Base-by-base conservation (phyloP, 2,113 vertebrate genomes). In the Toxotes jaculatrix region DNA sequence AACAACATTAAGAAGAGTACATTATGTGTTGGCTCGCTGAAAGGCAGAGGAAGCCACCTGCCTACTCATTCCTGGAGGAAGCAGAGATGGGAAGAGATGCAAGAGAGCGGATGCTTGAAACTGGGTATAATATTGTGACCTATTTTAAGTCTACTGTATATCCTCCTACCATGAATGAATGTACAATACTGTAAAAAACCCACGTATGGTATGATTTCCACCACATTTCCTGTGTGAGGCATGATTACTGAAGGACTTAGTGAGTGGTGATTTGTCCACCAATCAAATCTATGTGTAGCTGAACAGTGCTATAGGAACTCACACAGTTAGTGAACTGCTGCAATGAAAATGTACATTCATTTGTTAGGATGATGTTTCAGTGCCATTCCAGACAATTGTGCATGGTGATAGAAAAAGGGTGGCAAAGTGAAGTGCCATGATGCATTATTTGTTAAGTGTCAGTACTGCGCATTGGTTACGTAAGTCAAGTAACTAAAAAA, bases 51-150 rank as follows among this genome's bases (percentile, higher is more conserved):
- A 73, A 71, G 40, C 86, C 79, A 89, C 89, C 89, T 82, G 82
- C 87, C 89, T 82, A 84, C 87, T 82, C 82, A 60, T 82, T 66
- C 86, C 82, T 10, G 64, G 71, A 86, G 85, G 71, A 88, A 61
- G 53, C 23, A n/a, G 47, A 63, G 73, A 80, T 34, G 53, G 59
- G 59, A n/a, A 74, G 78, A 91, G 74, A 80, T 0, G 0, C 23
- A 0, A 27, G 51, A 8, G 21, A 81, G 74, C 80, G 72, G 74
- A 84, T 75, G 63, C 66, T 79, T 72, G 64, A 83, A 88, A 78
- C 7, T 0, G 72, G 38, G 51, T 66, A 59, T 56, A 73, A 79
- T 65, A 56, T 56, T 65, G 45, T 12, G 31, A 82, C 83, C 45
- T 86, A 78, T 76, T 87, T 61, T 49, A 70, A 74, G 57, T 69